Evolutionary conservation across 2,888 invertebrate species (phyloP), one percentile per base, ranked within the genome.

Genomic region (Apotomis turbidana): DNA sequence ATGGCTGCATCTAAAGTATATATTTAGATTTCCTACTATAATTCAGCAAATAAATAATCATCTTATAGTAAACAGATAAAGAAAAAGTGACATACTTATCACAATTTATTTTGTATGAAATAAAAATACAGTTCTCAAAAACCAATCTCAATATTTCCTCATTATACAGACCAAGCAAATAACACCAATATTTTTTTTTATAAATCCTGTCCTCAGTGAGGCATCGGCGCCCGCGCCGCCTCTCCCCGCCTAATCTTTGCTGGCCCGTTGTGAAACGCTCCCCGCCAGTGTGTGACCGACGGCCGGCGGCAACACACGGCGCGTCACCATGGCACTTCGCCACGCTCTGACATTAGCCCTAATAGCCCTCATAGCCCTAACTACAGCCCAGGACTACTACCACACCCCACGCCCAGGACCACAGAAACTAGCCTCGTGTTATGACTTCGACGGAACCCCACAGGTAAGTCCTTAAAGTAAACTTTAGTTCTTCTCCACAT

Each of bases 281-380:
- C 81, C 85, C 85, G 86, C 84, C 89, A 92, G 93, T 92, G 88
- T 86, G 85, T 85, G 87, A 84, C 85, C 87, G 88, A 85, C 88
- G 84, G 85, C 87, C 87, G 83, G 78, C 81, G 87, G 81, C 83
- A 77, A 82, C 85, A 87, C 87, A 88, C 86, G 84, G 82, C 90
- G 90, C 88, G 81, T 49, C 49, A 49, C 49, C 9, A 92, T 92
- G 92, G 87, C 91, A 88, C 87, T 86, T 78, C 79, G 81, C 78
- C 80, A 80, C 75, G 77, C 87, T 74, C 80, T 80, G 74, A 80
- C 81, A 81, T 84, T 89, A 82, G 49, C 46, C 8, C 46, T 46
- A 46, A 8, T 10, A 6, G 41, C 41, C 5, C 41, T 41, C 9
- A 83, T 88, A 78, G 81, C 83, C 76, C 81, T 89, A 71, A 78